Percentiles rank a stretch among this genome's conserved stretches.
Conservation (phyloP, 2,888 invertebrate species). For the Hetaerina titia region DNA sequence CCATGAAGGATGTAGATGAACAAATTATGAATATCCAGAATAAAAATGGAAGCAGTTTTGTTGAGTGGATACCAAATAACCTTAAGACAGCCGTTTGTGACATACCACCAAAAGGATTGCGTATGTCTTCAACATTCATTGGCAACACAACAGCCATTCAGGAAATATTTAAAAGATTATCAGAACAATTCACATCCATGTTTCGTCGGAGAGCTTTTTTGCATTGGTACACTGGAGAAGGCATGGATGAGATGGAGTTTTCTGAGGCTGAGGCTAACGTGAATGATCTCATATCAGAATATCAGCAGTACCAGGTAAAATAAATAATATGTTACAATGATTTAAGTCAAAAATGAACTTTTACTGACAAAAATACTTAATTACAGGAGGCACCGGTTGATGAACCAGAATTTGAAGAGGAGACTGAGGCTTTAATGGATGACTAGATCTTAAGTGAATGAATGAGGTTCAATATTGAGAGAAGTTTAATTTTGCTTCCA, state of each 20-base stretch:
- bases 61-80: constrained; percentile 97
- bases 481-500: neutral
- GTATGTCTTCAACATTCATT: constrained; percentile 97
- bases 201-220: constrained; percentile 88
- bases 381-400: neutral
- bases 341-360: too few relatives aligned
- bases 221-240: constrained; percentile 94
- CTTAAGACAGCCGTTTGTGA: constrained; percentile 96
- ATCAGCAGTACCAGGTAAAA: constrained; percentile 92
- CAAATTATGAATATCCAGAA: constrained; percentile 98
- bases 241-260: constrained; percentile 95
- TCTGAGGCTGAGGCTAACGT: constrained; percentile 96
- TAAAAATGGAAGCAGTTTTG: constrained; percentile 94
- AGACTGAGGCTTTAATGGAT: neutral
- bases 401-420: neutral
- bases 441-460: neutral
- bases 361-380: neutral
- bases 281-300: constrained; percentile 95
- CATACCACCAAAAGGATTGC: constrained; percentile 93
- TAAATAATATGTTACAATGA: too few relatives aligned
- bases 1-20: constrained; percentile 93
- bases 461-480: neutral
- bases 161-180: constrained; percentile 94
- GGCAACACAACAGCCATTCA: constrained; percentile 96
- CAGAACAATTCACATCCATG: constrained; percentile 93